phyloP scores from a whole-genome alignment of 2,797 vertebrate genomes.

The Catharus ustulatus region DNA sequence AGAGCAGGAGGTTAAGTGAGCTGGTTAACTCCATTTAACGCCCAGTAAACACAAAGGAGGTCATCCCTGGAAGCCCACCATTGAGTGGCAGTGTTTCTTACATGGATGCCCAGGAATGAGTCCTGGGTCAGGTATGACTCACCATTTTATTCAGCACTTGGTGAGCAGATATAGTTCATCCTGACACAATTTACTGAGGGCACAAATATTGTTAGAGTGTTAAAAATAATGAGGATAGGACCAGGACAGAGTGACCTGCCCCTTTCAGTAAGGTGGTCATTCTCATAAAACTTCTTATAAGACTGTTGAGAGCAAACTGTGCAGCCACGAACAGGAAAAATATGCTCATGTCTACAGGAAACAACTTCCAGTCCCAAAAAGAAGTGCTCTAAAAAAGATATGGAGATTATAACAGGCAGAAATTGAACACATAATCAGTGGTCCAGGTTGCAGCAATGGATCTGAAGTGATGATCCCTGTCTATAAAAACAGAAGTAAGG shows the following conservation, averaged over 20 bases:
- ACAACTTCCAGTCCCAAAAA: not conserved
- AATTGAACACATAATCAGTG: not conserved
- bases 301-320: not conserved
- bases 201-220: conserved; percentile 16
- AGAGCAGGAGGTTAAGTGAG: conserved; percentile 18
- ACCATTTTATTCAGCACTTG: conserved; percentile 14
- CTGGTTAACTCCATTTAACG: not conserved
- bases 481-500: not conserved
- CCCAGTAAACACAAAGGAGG: not conserved
- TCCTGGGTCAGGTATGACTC: conserved; percentile 35
- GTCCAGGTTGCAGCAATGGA: not conserved
- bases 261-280: not conserved
- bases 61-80: not conserved
- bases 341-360: not conserved
- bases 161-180: not conserved
- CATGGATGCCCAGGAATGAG: not conserved
- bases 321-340: not conserved
- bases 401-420: not conserved
- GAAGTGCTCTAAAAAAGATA: not conserved
- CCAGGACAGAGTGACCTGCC: not conserved
- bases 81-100: not conserved
- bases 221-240: conserved; percentile 33
- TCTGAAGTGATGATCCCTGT: not conserved
- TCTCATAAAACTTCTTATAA: not conserved
- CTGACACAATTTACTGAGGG: conserved; percentile 26